A percentile compares a stretch with the other conserved stretches of the same genome.
phyloP scores from a whole-genome alignment of 2,113 vertebrate genomes.

The Erythrolamprus reginae region DNA sequence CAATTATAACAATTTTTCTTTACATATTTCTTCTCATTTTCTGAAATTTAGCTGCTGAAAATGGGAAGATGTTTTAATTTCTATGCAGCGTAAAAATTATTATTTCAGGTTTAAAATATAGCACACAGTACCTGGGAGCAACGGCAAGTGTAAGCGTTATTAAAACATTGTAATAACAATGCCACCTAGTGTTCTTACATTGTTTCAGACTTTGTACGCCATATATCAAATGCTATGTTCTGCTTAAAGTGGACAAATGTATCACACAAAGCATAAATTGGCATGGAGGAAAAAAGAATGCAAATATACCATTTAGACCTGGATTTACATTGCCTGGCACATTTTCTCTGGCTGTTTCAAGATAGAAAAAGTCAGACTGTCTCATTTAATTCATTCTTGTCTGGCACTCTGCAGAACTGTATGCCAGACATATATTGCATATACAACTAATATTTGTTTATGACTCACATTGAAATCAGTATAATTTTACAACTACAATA shows the following conservation, averaged over 20 bases:
- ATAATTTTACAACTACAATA: not conserved
- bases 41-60: fast-evolving
- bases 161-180: conserved; percentile 65
- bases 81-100: not conserved
- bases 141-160: conserved; percentile 22
- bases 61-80: fast-evolving
- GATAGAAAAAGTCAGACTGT: not conserved
- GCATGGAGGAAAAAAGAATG: fast-evolving
- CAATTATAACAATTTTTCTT: not conserved
- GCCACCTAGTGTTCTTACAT: conserved; percentile 70
- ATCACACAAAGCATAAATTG: not conserved
- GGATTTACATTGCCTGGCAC: not conserved
- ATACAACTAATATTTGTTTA: not conserved
- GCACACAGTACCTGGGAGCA: fast-evolving
- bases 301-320: not conserved
- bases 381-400: not conserved
- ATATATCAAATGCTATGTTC: not conserved
- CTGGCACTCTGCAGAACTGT: not conserved
- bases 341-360: not conserved
- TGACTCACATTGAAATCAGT: not conserved
- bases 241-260: fast-evolving
- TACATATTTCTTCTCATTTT: fast-evolving
- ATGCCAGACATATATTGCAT: not conserved
- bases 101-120: not conserved
- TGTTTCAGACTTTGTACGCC: conserved; percentile 6